Evolutionary conservation across 2,888 invertebrate species (phyloP).

Genomic region (Agonopterix heracliana): DNA sequence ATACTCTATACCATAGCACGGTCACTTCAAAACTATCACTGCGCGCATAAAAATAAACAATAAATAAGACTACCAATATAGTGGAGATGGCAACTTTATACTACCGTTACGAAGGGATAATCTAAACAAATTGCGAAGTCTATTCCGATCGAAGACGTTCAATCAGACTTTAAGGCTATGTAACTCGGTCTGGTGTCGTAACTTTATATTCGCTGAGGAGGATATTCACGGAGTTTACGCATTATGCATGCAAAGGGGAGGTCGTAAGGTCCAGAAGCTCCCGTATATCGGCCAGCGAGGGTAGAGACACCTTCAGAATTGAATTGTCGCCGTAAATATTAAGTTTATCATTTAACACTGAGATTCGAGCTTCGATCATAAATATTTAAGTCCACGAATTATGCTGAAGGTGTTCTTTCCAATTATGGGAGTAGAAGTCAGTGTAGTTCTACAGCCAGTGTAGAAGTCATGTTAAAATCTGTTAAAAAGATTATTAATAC

Average conservation of each 20-base stretch:
- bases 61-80: conserved; percentile 8
- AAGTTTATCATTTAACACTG: not conserved
- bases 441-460: no score
- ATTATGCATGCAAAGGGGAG: conserved; percentile 54
- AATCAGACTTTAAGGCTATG: conserved; percentile 46
- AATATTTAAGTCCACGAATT: no score
- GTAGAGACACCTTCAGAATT: not conserved
- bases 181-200: conserved; percentile 35
- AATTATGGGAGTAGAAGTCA: no score
- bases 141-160: conserved; percentile 42
- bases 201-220: conserved; percentile 58
- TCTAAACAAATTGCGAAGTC: conserved; percentile 48
- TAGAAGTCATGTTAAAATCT: no score
- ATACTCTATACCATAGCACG: no score
- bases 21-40: not conserved
- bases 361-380: no score
- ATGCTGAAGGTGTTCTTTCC: no score
- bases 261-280: conserved; percentile 43
- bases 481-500: no score
- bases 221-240: conserved; percentile 44
- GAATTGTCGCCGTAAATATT: not conserved
- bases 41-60: conserved; percentile 1
- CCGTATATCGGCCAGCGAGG: conserved; percentile 4
- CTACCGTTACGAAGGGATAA: conserved; percentile 39
- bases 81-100: conserved; percentile 12